phyloP scores from a whole-genome alignment of 2,888 invertebrate species.

The Vanessa cardui region DNA sequence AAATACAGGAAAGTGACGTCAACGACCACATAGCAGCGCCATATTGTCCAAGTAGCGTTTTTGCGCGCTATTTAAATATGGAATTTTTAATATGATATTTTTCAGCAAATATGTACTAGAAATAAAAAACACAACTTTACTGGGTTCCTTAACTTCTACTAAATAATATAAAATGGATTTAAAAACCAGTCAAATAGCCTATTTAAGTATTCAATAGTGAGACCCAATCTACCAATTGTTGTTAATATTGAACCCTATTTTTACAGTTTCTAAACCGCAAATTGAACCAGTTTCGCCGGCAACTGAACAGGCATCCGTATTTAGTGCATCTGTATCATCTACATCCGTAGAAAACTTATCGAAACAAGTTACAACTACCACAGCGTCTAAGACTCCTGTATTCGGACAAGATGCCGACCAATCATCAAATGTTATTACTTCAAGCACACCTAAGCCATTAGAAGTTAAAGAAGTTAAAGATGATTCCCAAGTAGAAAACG shows the following conservation, averaged over 20 bases:
- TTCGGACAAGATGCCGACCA: not conserved
- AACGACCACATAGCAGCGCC: no score
- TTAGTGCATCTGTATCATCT: slow-evolving; percentile 13
- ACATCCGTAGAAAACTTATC: not conserved
- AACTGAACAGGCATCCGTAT: slow-evolving; percentile 8
- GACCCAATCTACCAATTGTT: not conserved
- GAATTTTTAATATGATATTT: no score
- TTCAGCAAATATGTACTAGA: no score
- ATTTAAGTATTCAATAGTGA: not conserved
- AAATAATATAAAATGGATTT: no score
- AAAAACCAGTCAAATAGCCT: no score
- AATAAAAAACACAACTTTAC: no score
- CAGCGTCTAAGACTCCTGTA: slow-evolving; percentile 23
- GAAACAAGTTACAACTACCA: slow-evolving; percentile 2
- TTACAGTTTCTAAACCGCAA: slow-evolving; percentile 23
- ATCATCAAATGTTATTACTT: not conserved
- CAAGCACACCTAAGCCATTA: slow-evolving; percentile 7
- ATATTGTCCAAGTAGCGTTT: no score
- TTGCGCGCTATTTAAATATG: no score
- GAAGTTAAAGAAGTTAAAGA: slow-evolving; percentile 3
- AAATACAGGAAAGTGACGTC: no score
- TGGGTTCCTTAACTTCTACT: no score
- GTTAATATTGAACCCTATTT: not conserved
- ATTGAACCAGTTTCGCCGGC: slow-evolving; percentile 16
- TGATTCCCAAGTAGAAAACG: slow-evolving; percentile 6